phyloP scores from a whole-genome alignment of 2,113 vertebrate genomes.

The Rhabdomys dilectus region DNA sequence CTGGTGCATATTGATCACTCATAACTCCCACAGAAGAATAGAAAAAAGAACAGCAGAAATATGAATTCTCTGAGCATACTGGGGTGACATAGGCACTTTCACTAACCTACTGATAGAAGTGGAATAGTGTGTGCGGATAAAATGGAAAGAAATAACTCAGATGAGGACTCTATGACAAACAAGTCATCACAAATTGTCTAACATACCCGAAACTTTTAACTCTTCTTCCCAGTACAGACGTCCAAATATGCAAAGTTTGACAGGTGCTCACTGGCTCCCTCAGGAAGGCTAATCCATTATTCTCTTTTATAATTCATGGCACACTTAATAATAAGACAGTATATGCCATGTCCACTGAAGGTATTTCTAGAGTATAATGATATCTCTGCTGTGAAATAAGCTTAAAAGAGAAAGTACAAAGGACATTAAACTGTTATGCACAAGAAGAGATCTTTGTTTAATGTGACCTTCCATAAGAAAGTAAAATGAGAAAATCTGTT shows the following conservation, averaged over 20 bases:
- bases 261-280: background rate
- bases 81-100: background rate
- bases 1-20: background rate
- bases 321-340: background rate
- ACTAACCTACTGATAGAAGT: background rate
- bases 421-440: background rate
- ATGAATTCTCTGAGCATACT: background rate
- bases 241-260: background rate
- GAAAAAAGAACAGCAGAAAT: background rate
- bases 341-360: background rate
- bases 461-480: background rate
- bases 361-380: background rate
- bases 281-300: background rate
- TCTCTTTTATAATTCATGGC: background rate
- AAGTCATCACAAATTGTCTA: background rate
- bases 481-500: background rate
- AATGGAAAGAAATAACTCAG: background rate
- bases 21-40: background rate
- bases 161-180: background rate
- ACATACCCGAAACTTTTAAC: background rate
- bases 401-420: background rate
- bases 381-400: background rate
- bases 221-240: background rate
- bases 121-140: background rate
- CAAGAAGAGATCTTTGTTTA: background rate